These are phyloP conservation scores for Neotragus pygmaeus DNA, from an alignment of 2,113 vertebrate genomes.

Conservation along the genomic window DNA sequence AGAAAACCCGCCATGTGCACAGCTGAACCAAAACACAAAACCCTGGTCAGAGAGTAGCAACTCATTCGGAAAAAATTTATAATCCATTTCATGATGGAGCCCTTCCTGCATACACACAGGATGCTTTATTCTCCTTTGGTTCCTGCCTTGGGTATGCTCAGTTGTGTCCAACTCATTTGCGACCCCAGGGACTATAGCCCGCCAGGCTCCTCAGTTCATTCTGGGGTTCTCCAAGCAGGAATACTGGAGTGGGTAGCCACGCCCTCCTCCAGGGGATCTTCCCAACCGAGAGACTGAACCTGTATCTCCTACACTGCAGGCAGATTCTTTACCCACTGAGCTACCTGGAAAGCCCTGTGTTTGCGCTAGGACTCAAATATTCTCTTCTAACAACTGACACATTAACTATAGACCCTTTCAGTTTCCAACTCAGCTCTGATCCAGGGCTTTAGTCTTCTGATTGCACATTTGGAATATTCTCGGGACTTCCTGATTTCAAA, in stretches of 20 bases:
- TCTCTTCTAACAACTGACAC: background rate
- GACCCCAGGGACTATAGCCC: background rate
- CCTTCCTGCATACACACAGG: background rate
- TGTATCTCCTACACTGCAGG: accelerated
- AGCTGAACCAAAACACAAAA: background rate
- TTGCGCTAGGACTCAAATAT: background rate
- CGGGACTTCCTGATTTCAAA: background rate
- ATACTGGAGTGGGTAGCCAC: background rate
- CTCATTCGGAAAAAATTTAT: background rate
- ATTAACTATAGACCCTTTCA: background rate
- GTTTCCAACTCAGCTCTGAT: background rate
- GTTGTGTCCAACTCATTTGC: background rate
- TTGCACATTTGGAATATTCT: background rate
- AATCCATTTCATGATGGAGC: background rate
- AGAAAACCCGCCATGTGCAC: background rate
- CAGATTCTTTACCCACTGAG: background rate
- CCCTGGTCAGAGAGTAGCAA: background rate
- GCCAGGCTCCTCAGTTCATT: background rate
- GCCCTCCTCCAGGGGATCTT: background rate
- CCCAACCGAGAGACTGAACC: background rate
- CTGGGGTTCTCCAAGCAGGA: background rate
- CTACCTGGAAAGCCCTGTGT: background rate
- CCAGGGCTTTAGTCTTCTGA: background rate
- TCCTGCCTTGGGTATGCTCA: background rate
- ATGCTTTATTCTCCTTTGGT: background rate